These are phyloP conservation scores for Argyrosomus japonicus DNA, from an alignment of 2,113 vertebrate genomes.

Conservation along the genomic window DNA sequence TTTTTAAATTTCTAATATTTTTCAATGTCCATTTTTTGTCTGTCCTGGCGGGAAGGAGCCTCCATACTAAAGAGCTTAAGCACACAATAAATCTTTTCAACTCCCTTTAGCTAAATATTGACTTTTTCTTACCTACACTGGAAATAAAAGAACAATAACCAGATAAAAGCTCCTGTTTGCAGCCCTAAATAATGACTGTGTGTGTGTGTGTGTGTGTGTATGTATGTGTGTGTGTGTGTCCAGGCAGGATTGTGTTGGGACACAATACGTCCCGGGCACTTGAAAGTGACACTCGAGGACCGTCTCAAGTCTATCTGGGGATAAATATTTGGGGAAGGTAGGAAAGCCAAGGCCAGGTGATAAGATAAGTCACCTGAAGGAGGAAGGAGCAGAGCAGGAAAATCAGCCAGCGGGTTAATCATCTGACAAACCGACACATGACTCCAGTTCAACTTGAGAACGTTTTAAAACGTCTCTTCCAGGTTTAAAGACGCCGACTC, in stretches of 20 bases:
- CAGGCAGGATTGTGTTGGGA: slow-evolving; percentile 8
- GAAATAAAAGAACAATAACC: slow-evolving; percentile 49
- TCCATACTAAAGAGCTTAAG: neutral
- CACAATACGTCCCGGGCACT: slow-evolving; percentile 29
- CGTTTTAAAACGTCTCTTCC: neutral
- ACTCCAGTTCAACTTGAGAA: neutral
- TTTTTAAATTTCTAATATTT: no score
- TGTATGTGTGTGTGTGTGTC: slow-evolving; percentile 9
- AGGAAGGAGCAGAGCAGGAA: slow-evolving; percentile 53
- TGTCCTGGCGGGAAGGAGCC: neutral
- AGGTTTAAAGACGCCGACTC: neutral
- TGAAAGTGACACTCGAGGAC: slow-evolving; percentile 39
- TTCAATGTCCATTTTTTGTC: neutral
- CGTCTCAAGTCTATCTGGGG: slow-evolving; percentile 53
- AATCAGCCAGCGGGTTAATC: slow-evolving; percentile 51
- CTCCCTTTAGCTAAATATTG: slow-evolving; percentile 61
- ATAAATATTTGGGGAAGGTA: slow-evolving; percentile 68
- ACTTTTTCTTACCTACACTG: slow-evolving; percentile 23
- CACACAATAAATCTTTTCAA: slow-evolving; percentile 14
- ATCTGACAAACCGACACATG: slow-evolving; percentile 31
- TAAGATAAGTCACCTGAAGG: slow-evolving; percentile 65
- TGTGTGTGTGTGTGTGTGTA: slow-evolving; percentile 6
- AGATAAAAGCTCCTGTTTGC: slow-evolving; percentile 48
- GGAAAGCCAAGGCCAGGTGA: slow-evolving; percentile 58
- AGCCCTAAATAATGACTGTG: neutral